phyloP scores from a whole-genome alignment of 2,113 vertebrate genomes.

The Zonotrichia leucophrys region DNA sequence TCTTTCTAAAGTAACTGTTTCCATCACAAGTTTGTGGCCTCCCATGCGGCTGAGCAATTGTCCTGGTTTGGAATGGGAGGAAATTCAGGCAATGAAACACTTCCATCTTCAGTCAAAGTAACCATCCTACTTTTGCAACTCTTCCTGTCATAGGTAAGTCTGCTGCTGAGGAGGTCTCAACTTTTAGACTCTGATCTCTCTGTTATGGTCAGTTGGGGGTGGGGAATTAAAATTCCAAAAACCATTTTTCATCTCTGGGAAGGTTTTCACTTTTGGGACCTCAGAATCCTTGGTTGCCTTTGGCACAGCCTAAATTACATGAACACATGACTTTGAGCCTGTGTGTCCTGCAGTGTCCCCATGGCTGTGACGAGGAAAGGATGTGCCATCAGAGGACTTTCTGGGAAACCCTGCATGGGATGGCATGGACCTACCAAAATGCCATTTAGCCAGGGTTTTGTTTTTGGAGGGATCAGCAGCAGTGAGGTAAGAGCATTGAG shows the following conservation, averaged over 20 bases:
- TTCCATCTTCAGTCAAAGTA: background rate
- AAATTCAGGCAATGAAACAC: background rate
- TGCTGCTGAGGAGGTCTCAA: background rate
- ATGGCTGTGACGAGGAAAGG: background rate
- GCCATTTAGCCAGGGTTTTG: background rate
- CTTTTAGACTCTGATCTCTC: background rate
- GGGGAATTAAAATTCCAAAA: background rate
- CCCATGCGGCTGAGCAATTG: background rate
- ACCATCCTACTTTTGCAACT: background rate
- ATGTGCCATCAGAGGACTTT: background rate
- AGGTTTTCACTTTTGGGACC: background rate
- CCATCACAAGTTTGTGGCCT: background rate
- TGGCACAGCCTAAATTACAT: background rate
- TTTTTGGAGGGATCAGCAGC: background rate
- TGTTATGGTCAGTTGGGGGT: background rate
- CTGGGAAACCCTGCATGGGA: fast-evolving
- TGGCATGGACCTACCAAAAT: background rate
- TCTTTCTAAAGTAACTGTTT: background rate
- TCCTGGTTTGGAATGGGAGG: too few species aligned
- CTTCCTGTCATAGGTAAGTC: background rate
- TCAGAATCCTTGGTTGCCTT: background rate
- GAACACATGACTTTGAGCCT: background rate
- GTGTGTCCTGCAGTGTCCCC: background rate
- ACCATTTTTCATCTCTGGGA: background rate
- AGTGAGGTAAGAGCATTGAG: background rate